Percentiles rank a stretch among this genome's conserved stretches.
Conservation (phyloP, 2,888 invertebrate species). For the Perithous albicinctus region DNA sequence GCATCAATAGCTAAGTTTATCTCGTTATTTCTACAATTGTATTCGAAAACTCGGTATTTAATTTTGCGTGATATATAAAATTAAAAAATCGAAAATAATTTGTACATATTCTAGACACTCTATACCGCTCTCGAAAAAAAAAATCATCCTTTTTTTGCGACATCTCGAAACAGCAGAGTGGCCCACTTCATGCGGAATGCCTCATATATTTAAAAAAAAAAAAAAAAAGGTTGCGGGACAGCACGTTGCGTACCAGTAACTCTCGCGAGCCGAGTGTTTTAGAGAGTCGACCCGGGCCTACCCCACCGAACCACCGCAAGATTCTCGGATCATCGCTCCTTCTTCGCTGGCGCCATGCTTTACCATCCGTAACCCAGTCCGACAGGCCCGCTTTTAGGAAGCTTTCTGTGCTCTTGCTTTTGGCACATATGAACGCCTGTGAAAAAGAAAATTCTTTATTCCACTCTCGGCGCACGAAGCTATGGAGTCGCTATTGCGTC, state of each 20-base stretch:
- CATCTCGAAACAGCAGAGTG: background rate
- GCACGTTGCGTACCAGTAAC: conserved; percentile 7
- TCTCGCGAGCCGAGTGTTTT: conserved; percentile 51
- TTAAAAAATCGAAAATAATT: no score
- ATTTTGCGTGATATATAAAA: no score
- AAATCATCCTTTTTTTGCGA: no score
- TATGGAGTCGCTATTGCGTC: conserved; percentile 23
- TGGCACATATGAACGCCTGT: background rate
- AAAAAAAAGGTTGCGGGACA: background rate
- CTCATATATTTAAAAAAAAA: background rate
- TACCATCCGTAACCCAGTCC: conserved; percentile 55
- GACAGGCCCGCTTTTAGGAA: conserved; percentile 14
- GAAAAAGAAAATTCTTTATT: conserved; percentile 16
- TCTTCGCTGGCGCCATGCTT: conserved; percentile 25
- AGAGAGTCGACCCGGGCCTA: conserved; percentile 77
- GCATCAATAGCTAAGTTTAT: background rate
- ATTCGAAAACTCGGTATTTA: background rate
- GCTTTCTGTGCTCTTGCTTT: conserved; percentile 15
- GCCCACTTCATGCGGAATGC: no score
- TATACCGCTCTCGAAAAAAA: no score
- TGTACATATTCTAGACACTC: no score
- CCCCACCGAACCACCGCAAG: conserved; percentile 73
- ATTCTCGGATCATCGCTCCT: conserved; percentile 53
- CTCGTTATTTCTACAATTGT: background rate
- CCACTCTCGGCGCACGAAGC: background rate